A percentile compares a stretch with the other conserved stretches of the same genome.
phyloP scores from a whole-genome alignment of 2,888 invertebrate genomes.

The Seladonia tumulorum region DNA sequence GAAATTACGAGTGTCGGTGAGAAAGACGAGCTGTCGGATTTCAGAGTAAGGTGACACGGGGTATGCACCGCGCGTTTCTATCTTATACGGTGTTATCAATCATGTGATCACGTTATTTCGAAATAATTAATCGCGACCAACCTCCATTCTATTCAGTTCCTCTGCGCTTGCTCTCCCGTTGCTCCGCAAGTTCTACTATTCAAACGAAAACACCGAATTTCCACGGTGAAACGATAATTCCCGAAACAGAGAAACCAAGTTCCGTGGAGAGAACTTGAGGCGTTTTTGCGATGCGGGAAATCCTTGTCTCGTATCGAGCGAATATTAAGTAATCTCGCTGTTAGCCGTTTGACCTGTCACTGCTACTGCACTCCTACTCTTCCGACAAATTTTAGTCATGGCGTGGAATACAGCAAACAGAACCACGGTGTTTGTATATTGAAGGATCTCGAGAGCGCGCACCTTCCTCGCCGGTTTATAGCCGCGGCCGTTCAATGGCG shows the following conservation, averaged over 20 bases:
- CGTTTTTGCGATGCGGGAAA: constrained; percentile 42
- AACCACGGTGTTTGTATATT: constrained; percentile 67
- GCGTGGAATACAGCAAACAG: constrained; percentile 72
- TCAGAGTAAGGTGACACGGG: constrained; percentile 26
- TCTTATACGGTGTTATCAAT: constrained; percentile 45
- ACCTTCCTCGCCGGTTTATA: constrained; percentile 60
- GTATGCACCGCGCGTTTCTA: constrained; percentile 21
- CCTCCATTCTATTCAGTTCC: constrained; percentile 71
- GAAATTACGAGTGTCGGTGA: constrained; percentile 7
- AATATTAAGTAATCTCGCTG: constrained; percentile 77
- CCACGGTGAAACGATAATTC: constrained; percentile 34
- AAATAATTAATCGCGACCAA: constrained; percentile 66
- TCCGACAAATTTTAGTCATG: constrained; percentile 76
- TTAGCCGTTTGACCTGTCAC: constrained; percentile 76
- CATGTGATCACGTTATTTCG: constrained; percentile 43
- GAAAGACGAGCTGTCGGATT: constrained; percentile 9
- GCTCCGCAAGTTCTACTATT: constrained; percentile 14
- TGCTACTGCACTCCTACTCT: constrained; percentile 77
- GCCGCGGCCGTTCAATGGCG: constrained; percentile 55
- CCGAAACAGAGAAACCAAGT: constrained; percentile 20
- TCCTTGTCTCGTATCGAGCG: constrained; percentile 55
- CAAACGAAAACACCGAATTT: constrained; percentile 34
- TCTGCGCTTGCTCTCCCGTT: constrained; percentile 47
- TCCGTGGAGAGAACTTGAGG: constrained; percentile 21
- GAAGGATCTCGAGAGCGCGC: constrained; percentile 65